Conservation (phyloP, 2,888 invertebrate genomes). For the Nemapogon koenigi region DNA sequence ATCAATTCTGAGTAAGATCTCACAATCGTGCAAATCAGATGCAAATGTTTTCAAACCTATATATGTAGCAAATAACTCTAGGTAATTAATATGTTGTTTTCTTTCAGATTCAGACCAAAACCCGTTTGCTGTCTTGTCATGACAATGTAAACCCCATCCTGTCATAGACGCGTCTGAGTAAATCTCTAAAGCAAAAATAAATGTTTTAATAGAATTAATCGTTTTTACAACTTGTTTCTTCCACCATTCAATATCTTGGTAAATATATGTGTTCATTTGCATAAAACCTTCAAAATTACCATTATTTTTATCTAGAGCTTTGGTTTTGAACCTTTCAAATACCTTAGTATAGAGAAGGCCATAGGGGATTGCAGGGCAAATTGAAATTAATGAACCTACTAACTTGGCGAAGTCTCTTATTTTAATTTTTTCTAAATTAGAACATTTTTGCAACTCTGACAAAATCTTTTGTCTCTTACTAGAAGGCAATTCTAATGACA, state of each 20-base stretch:
- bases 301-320: neutral
- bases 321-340: slow-evolving; percentile 1
- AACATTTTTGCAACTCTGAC: neutral
- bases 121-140: slow-evolving; percentile 9
- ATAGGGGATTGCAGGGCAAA: slow-evolving; percentile 2
- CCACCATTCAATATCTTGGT: slow-evolving; percentile 5
- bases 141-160: slow-evolving; percentile 14
- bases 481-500: neutral
- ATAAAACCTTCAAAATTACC: neutral
- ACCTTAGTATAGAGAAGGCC: slow-evolving; percentile 1
- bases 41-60: slow-evolving; percentile 15
- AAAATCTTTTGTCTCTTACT: neutral
- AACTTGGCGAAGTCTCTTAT: slow-evolving; percentile 3
- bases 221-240: neutral
- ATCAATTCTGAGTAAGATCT: slow-evolving; percentile 15
- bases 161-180: slow-evolving; percentile 13
- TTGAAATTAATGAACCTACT: neutral
- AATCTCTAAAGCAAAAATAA: slow-evolving; percentile 12
- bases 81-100: slow-evolving; percentile 11
- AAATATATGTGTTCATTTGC: neutral
- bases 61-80: slow-evolving; percentile 14
- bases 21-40: neutral
- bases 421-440: neutral
- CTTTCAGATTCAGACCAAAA: slow-evolving; percentile 9
- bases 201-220: neutral